Conservation (phyloP, 2,113 vertebrate species). For the Petaurus breviceps region DNA sequence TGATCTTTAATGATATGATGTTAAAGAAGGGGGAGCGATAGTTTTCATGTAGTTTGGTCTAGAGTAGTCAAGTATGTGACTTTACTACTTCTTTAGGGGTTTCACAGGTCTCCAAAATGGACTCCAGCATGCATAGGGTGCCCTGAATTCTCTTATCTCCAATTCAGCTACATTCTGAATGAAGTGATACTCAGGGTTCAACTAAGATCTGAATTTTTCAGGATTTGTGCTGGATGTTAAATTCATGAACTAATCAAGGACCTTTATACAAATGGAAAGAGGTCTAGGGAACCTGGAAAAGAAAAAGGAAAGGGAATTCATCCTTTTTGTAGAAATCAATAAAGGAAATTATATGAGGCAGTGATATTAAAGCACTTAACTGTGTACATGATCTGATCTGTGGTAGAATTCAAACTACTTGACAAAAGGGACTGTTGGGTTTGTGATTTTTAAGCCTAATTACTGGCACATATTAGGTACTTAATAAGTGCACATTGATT, state of each 20-base stretch:
- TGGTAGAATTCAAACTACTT: not conserved
- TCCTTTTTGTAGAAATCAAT: conserved; percentile 71
- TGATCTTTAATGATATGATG: conserved; percentile 31
- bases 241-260: conserved; percentile 78
- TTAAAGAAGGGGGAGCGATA: not conserved
- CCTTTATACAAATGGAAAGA: conserved; percentile 70
- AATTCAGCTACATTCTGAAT: conserved; percentile 76
- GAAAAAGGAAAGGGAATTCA: conserved; percentile 69
- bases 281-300: conserved; percentile 50
- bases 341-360: conserved; percentile 66
- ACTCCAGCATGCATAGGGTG: not conserved
- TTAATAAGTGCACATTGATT: not conserved
- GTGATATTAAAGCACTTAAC: not conserved
- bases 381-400: not conserved
- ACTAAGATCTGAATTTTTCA: conserved; percentile 60
- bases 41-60: conserved; percentile 62
- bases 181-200: conserved; percentile 66
- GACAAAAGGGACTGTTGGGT: not conserved
- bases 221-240: conserved; percentile 73
- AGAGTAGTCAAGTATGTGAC: conserved; percentile 65
- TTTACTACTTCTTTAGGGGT: conserved; percentile 56
- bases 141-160: conserved; percentile 70
- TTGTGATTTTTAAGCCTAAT: not conserved
- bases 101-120: conserved; percentile 62
- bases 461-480: not conserved